A percentile compares a stretch with the other conserved stretches of the same genome.
phyloP scores from a whole-genome alignment of 2,888 invertebrate genomes.

The Sepioteuthis lessoniana region DNA sequence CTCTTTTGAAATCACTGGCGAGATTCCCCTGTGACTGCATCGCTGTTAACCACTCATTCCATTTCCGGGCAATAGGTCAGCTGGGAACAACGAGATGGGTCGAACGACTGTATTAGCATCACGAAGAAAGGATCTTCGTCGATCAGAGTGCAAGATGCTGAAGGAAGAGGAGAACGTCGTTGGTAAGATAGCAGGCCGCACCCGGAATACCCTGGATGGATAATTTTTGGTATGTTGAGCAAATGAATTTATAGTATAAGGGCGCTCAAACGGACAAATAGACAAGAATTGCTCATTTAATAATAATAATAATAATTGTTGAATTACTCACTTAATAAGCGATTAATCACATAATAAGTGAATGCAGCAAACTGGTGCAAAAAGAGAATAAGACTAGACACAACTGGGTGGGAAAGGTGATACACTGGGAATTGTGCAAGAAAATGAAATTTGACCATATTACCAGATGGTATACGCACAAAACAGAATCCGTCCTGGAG shows the following conservation, averaged over 20 bases:
- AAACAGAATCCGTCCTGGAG: too few relatives aligned
- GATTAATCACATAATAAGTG: too few relatives aligned
- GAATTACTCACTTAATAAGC: too few relatives aligned
- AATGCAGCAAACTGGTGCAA: too few relatives aligned
- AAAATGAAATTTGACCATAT: too few relatives aligned
- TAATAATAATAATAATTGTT: too few relatives aligned
- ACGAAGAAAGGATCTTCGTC: background rate
- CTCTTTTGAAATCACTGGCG: slow-evolving; percentile 15
- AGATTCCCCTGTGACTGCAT: background rate
- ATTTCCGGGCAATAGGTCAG: background rate
- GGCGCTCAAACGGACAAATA: too few relatives aligned
- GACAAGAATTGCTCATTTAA: too few relatives aligned
- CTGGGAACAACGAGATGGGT: background rate
- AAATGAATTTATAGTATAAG: background rate
- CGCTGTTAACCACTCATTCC: background rate
- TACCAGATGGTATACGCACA: too few relatives aligned
- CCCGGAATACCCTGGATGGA: background rate
- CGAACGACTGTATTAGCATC: background rate
- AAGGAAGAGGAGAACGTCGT: background rate
- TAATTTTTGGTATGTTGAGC: background rate
- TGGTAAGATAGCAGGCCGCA: background rate
- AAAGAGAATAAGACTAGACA: too few relatives aligned
- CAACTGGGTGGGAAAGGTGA: too few relatives aligned
- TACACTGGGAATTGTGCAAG: too few relatives aligned
- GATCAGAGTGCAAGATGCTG: background rate